phyloP scores from a whole-genome alignment of 2,113 vertebrate species.

The Hyperoodon ampullatus region DNA sequence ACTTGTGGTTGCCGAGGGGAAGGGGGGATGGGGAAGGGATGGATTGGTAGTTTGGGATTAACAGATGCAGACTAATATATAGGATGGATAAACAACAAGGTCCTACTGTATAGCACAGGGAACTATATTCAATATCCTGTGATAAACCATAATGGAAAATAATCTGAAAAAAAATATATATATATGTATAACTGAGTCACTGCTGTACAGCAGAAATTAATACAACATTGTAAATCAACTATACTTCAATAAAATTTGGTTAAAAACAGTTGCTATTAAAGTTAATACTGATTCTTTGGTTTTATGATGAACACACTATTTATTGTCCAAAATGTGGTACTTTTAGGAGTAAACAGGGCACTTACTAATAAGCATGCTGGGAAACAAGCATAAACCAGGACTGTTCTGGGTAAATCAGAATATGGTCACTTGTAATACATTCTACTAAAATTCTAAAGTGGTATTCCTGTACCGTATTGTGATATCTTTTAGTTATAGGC shows the following conservation, averaged over 20 bases:
- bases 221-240: neutral
- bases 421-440: neutral
- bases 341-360: neutral
- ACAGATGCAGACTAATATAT: neutral
- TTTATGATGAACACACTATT: neutral
- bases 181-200: neutral
- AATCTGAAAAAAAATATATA: neutral
- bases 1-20: neutral
- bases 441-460: neutral
- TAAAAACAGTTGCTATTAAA: neutral
- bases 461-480: neutral
- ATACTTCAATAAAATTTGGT: neutral
- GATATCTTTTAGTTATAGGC: neutral
- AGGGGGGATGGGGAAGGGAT: neutral
- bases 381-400: neutral
- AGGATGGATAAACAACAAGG: neutral
- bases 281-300: neutral
- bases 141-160: neutral
- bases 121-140: neutral
- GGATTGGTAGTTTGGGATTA: neutral
- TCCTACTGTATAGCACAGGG: neutral
- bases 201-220: neutral
- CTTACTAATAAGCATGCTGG: neutral
- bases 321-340: neutral
- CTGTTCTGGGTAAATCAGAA: neutral